These are phyloP conservation scores for Drosophila limbata DNA, from an alignment of 2,888 invertebrate genomes.

Conservation along the genomic window DNA sequence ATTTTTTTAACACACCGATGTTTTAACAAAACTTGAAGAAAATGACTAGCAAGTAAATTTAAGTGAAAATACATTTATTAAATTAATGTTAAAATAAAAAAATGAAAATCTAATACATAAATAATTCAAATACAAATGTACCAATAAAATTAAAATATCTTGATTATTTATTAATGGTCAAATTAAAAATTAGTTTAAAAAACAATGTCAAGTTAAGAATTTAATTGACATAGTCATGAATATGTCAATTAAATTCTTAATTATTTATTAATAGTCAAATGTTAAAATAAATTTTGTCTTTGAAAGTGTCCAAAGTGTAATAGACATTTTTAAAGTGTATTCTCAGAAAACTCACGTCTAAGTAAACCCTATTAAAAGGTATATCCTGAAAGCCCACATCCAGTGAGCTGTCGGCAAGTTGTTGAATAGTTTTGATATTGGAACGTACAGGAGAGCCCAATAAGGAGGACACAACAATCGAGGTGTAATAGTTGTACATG, in stretches of 20 bases:
- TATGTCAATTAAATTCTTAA: not conserved
- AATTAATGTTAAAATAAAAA: not conserved
- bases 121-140: not conserved
- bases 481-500: slow-evolving; percentile 88
- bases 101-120: not conserved
- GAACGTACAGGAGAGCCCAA: slow-evolving; percentile 87
- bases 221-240: too few species aligned
- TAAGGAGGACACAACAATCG: slow-evolving; percentile 88
- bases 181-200: too few species aligned
- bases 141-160: not conserved
- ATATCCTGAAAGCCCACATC: slow-evolving; percentile 86
- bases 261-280: not conserved
- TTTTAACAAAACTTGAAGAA: too few species aligned
- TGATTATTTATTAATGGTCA: not conserved
- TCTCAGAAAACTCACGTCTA: slow-evolving; percentile 69
- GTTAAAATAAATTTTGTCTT: not conserved
- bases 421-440: slow-evolving; percentile 86
- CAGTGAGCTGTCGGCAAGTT: slow-evolving; percentile 87
- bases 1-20: too few species aligned
- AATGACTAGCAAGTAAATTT: too few species aligned
- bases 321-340: too few species aligned
- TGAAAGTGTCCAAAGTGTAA: too few species aligned
- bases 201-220: too few species aligned
- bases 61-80: not conserved
- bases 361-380: slow-evolving; percentile 77